Percentiles rank a stretch among this genome's conserved stretches.
Conservation (phyloP, 1,140 invertebrate genomes). For the Lethrus apterus region DNA sequence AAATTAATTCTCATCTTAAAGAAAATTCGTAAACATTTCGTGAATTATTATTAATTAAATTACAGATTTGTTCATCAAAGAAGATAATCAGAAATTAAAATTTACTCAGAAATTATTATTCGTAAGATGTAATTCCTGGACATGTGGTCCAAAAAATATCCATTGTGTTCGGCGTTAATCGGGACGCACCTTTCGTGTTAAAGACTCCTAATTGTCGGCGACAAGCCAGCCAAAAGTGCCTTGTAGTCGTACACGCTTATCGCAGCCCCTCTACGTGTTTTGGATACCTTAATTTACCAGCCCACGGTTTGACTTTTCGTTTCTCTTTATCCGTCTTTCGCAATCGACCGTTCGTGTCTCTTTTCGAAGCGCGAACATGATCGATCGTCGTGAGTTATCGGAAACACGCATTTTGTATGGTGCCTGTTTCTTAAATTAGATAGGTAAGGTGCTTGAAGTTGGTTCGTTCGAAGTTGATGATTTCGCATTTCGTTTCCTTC, state of each 20-base stretch:
- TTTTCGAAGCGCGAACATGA: constrained; percentile 21
- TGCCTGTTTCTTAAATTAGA: constrained; percentile 23
- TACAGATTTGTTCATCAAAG: too few relatives aligned
- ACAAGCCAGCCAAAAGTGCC: constrained; percentile 19
- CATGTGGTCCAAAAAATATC: too few relatives aligned
- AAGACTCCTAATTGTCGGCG: constrained; percentile 26
- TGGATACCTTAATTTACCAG: constrained; percentile 24
- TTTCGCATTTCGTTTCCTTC: too few relatives aligned
- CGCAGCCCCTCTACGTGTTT: constrained; percentile 21
- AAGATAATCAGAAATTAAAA: too few relatives aligned
- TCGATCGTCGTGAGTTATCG: constrained; percentile 28
- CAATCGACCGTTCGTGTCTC: constrained; percentile 14
- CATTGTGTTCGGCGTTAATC: too few relatives aligned
- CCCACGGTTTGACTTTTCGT: constrained; percentile 15
- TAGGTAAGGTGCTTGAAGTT: constrained; percentile 11
- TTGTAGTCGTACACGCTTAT: constrained; percentile 21
- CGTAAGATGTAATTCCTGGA: too few relatives aligned
- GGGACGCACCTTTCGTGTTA: constrained; percentile 26
- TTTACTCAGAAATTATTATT: too few relatives aligned
- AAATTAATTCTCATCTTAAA: too few relatives aligned
- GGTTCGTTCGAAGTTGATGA: too few relatives aligned
- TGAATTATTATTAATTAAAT: too few relatives aligned
- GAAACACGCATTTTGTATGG: constrained; percentile 31
- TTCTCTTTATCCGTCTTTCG: neutral
- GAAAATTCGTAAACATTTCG: too few relatives aligned